A percentile compares a stretch with the other conserved stretches of the same genome.
These are phyloP conservation scores for Sesamia nonagrioides DNA, from an alignment of 1,140 invertebrate genomes.

Conservation along the genomic window DNA sequence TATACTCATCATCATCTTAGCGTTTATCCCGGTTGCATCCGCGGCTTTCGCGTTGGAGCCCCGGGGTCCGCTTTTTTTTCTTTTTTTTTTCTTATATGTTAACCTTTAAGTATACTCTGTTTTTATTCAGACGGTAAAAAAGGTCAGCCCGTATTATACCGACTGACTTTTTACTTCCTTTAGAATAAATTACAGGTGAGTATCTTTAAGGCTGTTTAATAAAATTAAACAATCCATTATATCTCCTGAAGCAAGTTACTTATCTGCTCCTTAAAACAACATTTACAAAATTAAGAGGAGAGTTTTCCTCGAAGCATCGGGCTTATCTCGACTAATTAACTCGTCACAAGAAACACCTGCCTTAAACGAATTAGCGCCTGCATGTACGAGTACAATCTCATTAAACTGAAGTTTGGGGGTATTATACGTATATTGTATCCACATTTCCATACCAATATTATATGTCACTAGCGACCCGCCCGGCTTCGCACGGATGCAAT, in stretches of 20 bases:
- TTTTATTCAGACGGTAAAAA: too few relatives aligned
- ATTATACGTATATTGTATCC: background rate
- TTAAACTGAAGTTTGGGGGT: background rate
- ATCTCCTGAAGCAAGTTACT: constrained; percentile 17
- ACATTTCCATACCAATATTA: too few relatives aligned
- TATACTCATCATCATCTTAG: too few relatives aligned
- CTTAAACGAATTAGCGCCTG: constrained; percentile 22
- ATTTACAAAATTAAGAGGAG: constrained; percentile 17
- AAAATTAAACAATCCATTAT: constrained; percentile 29
- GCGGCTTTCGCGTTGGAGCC: too few relatives aligned
- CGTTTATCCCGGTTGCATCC: too few relatives aligned
- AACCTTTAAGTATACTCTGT: too few relatives aligned
- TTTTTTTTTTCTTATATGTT: too few relatives aligned
- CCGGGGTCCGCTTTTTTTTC: too few relatives aligned
- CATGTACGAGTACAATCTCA: background rate
- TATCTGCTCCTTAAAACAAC: constrained; percentile 27
- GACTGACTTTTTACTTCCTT: too few relatives aligned
- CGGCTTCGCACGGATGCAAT: too few relatives aligned
- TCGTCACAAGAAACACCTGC: constrained; percentile 23
- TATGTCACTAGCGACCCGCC: too few relatives aligned
- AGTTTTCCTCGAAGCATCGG: constrained; percentile 8
- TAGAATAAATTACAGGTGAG: background rate
- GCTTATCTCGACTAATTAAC: constrained; percentile 33
- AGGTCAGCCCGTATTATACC: too few relatives aligned
- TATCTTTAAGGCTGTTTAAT: background rate